These are phyloP conservation scores for Pionites leucogaster DNA, from an alignment of 2,113 vertebrate species.

Conservation along the genomic window DNA sequence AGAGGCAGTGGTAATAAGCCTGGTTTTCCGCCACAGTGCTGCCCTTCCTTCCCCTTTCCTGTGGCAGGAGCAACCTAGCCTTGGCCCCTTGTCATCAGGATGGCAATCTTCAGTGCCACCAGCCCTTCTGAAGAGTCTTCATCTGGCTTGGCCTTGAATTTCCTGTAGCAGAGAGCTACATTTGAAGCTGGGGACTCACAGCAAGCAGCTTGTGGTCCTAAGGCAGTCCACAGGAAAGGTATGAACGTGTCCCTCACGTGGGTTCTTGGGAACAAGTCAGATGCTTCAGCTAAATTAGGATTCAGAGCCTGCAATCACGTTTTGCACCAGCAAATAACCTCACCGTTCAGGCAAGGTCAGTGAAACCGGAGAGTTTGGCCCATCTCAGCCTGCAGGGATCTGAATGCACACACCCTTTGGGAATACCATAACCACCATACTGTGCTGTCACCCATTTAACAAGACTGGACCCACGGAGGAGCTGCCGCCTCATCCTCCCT, in stretches of 20 bases:
- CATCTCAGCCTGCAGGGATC: neutral
- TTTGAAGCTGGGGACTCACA: neutral
- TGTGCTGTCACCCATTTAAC: rapidly evolving
- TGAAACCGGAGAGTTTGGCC: rapidly evolving
- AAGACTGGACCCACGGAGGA: neutral
- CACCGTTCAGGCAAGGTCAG: neutral
- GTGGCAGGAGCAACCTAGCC: neutral
- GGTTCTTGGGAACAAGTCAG: neutral
- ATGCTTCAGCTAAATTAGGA: neutral
- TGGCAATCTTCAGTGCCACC: neutral
- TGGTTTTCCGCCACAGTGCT: constrained; percentile 15
- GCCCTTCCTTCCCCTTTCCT: constrained; percentile 62
- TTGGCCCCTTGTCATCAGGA: neutral
- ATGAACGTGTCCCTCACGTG: neutral
- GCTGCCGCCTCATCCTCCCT: neutral
- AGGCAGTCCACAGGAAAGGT: neutral
- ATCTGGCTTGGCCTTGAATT: neutral
- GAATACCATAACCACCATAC: neutral
- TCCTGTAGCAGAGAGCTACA: neutral
- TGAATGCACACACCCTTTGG: neutral
- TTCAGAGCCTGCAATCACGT: neutral
- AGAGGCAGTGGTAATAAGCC: neutral
- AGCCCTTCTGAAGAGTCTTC: neutral
- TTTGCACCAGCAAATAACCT: neutral
- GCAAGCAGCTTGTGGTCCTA: neutral